These are phyloP conservation scores for Nannospalax galili DNA, from an alignment of 2,113 vertebrate species.

Conservation along the genomic window DNA sequence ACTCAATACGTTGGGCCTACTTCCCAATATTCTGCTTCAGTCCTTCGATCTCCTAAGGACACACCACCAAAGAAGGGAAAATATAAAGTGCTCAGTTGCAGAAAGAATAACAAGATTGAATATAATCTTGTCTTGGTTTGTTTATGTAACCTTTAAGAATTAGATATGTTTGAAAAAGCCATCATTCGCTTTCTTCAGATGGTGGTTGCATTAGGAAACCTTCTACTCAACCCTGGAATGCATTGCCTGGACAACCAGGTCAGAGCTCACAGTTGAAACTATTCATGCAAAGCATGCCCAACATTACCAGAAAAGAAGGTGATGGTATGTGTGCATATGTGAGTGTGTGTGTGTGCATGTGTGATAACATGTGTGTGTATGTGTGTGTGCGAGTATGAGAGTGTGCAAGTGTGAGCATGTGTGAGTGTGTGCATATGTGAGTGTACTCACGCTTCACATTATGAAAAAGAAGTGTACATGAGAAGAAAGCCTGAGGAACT, in stretches of 20 bases:
- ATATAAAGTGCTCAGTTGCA: not conserved
- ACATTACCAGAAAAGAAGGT: not conserved
- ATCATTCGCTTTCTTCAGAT: slow-evolving; percentile 63
- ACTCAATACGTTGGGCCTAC: slow-evolving; percentile 24
- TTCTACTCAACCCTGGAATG: slow-evolving; percentile 60
- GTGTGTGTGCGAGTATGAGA: not conserved
- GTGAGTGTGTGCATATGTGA: too few species aligned
- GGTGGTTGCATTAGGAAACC: slow-evolving; percentile 44
- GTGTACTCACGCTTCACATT: not conserved
- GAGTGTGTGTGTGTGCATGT: not conserved
- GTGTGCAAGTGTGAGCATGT: not conserved
- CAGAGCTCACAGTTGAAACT: slow-evolving; percentile 61
- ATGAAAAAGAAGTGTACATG: not conserved
- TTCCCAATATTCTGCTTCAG: slow-evolving; percentile 50
- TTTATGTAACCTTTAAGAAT: slow-evolving; percentile 67
- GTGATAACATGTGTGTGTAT: too few species aligned
- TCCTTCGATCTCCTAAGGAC: slow-evolving; percentile 19
- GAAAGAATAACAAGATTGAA: slow-evolving; percentile 62
- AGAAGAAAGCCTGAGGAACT: not conserved
- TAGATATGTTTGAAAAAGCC: slow-evolving; percentile 54
- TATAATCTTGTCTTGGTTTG: slow-evolving; percentile 40
- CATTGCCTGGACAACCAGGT: slow-evolving; percentile 45
- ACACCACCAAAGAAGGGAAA: not conserved
- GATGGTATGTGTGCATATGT: not conserved
- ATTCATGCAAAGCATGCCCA: not conserved